A percentile compares a stretch with the other conserved stretches of the same genome.
phyloP scores from a whole-genome alignment of 2,113 vertebrate genomes.

The Apodemus sylvaticus region DNA sequence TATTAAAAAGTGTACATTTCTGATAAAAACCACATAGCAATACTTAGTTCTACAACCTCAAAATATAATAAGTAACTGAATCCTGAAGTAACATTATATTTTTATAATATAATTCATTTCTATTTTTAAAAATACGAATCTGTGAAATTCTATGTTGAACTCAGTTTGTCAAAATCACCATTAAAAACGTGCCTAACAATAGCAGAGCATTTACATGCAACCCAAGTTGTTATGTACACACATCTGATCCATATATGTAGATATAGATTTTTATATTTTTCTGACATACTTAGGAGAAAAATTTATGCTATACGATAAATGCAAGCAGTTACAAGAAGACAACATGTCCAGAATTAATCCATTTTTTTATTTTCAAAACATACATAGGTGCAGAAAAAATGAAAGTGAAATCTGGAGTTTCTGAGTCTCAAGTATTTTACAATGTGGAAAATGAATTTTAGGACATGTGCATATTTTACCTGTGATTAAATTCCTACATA shows the following conservation, averaged over 20 bases:
- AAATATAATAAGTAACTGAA: slow-evolving; percentile 16
- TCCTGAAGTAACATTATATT: background rate
- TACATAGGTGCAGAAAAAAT: background rate
- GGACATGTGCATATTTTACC: background rate
- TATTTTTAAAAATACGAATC: background rate
- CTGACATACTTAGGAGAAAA: background rate
- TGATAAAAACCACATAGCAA: slow-evolving; percentile 6
- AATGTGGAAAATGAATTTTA: background rate
- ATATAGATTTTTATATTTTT: background rate
- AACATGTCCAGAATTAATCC: background rate
- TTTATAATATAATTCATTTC: slow-evolving; percentile 44
- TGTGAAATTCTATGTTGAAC: background rate
- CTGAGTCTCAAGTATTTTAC: background rate
- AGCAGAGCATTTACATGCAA: background rate
- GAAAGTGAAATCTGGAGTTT: background rate
- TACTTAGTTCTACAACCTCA: slow-evolving; percentile 10
- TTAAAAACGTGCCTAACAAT: background rate
- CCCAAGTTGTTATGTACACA: too few relatives aligned
- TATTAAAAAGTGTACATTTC: slow-evolving; percentile 6
- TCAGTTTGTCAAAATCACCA: slow-evolving; percentile 5
- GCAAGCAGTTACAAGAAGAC: background rate
- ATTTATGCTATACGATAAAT: background rate
- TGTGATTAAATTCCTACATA: background rate
- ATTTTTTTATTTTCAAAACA: slow-evolving; percentile 50
- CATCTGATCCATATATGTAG: background rate